These are phyloP conservation scores for Pyrochroa serraticornis DNA, from an alignment of 2,888 invertebrate genomes.

Conservation along the genomic window DNA sequence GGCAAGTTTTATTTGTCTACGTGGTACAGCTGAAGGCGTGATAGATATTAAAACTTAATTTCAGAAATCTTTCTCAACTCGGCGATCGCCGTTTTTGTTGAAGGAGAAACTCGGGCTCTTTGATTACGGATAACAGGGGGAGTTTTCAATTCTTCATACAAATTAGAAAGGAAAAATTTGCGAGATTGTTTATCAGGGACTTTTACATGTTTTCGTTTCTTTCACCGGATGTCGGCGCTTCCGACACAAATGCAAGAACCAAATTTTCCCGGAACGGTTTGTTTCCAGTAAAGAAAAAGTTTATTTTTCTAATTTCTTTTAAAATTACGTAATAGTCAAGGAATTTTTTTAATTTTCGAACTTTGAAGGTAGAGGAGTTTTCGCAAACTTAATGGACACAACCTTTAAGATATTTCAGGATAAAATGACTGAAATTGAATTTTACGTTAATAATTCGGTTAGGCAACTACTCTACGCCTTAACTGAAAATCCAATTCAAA, in stretches of 20 bases:
- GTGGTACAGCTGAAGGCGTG: background rate
- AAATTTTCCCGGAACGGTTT: too few species aligned
- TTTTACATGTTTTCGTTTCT: conserved; percentile 20
- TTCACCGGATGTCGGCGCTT: conserved; percentile 12
- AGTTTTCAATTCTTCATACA: conserved; percentile 4
- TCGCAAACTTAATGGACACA: too few species aligned
- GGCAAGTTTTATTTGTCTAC: conserved; percentile 22
- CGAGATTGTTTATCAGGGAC: conserved; percentile 12
- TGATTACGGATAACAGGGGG: conserved; percentile 4
- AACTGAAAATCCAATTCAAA: too few species aligned
- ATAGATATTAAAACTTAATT: conserved; percentile 30
- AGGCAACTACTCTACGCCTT: too few species aligned
- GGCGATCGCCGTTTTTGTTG: conserved; percentile 6
- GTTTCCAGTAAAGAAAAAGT: too few species aligned
- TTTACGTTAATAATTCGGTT: too few species aligned
- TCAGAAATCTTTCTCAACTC: conserved; percentile 4
- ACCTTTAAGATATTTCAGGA: too few species aligned
- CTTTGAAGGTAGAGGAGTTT: too few species aligned
- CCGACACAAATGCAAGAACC: conserved; percentile 14
- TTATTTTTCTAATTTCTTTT: too few species aligned
- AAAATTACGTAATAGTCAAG: too few species aligned
- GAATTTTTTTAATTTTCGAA: too few species aligned
- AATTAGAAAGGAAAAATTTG: conserved; percentile 15
- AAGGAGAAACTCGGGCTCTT: conserved; percentile 13
- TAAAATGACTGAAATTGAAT: too few species aligned